Conservation (phyloP, 2,797 vertebrate genomes). For the Eleutherodactylus coqui region DNA sequence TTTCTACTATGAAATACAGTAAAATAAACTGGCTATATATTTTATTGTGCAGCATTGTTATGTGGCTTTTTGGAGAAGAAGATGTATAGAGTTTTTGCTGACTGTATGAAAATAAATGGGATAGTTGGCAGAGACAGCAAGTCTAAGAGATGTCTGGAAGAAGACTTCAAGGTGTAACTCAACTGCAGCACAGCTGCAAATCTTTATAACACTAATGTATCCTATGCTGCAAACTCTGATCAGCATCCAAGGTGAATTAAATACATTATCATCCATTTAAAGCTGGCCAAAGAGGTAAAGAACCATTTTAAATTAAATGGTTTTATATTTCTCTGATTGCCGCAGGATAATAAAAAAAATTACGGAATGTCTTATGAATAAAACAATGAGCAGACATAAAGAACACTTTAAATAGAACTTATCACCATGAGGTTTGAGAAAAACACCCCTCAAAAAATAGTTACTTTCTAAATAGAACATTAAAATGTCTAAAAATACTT, state of each 20-base stretch:
- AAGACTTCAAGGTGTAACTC: slow-evolving; percentile 13
- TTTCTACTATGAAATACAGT: not conserved
- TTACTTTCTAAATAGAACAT: no score
- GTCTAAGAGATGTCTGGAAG: slow-evolving; percentile 23
- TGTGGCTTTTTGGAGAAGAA: not conserved
- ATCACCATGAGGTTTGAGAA: no score
- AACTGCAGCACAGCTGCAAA: slow-evolving; percentile 11
- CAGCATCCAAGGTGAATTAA: not conserved
- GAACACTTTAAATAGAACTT: no score
- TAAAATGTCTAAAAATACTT: no score
- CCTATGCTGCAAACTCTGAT: not conserved
- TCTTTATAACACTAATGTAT: not conserved
- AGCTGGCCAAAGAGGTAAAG: not conserved
- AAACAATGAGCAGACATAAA: not conserved
- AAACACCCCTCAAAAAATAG: no score
- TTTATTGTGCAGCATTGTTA: not conserved
- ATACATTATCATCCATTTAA: not conserved
- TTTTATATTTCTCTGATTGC: not conserved
- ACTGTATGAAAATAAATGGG: slow-evolving; percentile 26
- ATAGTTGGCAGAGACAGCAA: slow-evolving; percentile 29
- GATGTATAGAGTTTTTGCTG: slow-evolving; percentile 1
- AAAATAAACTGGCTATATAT: not conserved
- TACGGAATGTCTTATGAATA: not conserved
- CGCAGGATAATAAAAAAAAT: not conserved
- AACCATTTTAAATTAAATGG: not conserved